Conservation (phyloP, 2,797 vertebrate genomes). For the Eulemur rubriventer region DNA sequence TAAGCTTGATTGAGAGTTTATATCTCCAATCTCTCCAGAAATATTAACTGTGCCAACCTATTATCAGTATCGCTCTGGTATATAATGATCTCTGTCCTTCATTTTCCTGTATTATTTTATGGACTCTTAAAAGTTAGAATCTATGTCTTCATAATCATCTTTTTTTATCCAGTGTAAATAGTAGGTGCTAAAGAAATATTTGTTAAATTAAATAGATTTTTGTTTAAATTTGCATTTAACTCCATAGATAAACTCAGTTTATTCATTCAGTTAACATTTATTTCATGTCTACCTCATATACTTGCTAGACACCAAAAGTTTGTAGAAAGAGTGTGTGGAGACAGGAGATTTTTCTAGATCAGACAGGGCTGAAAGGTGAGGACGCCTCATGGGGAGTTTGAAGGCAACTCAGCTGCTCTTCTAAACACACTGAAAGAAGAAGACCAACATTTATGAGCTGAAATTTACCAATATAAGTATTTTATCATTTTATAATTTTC, state of each 20-base stretch:
- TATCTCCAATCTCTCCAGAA: not conserved
- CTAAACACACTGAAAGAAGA: not conserved
- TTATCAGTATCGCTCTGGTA: not conserved
- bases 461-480: not conserved
- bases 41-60: not conserved
- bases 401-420: not conserved
- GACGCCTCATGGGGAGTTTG: not conserved
- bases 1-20: not conserved
- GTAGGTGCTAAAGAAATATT: conserved; percentile 42
- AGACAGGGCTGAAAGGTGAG: not conserved
- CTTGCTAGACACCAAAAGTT: not conserved
- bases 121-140: not conserved
- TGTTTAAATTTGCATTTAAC: conserved; percentile 39
- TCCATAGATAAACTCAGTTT: not conserved
- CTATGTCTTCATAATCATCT: not conserved
- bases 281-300: not conserved
- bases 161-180: not conserved
- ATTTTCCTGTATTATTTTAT: not conserved
- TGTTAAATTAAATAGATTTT: conserved; percentile 56
- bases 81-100: not conserved
- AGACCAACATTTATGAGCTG: not conserved
- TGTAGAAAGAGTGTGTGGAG: not conserved
- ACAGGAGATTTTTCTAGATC: not conserved
- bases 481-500: not conserved
- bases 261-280: conserved; percentile 27